A percentile compares a stretch with the other conserved stretches of the same genome.
Conservation (phyloP, 2,888 invertebrate genomes). For the Seira sanloemensis region DNA sequence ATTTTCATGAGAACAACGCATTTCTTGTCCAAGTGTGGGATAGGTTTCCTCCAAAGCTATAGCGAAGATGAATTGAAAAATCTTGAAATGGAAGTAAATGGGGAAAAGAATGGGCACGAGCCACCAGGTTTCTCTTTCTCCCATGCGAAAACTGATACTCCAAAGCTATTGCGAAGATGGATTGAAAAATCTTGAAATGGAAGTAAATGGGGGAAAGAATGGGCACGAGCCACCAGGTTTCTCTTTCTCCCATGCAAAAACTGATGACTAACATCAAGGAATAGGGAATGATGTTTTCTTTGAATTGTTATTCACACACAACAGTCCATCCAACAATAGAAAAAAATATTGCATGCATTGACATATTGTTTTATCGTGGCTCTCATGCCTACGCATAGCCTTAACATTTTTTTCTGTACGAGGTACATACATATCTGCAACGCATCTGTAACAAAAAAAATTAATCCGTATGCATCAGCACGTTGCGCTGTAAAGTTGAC, state of each 20-base stretch:
- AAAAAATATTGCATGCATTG: background rate
- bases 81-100: no score
- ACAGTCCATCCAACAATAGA: background rate
- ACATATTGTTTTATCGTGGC: background rate
- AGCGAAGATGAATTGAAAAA: no score
- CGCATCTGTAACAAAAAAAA: background rate
- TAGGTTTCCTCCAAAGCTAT: no score
- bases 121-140: no score
- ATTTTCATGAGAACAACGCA: no score
- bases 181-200: background rate
- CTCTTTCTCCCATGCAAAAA: background rate
- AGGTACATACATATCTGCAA: background rate
- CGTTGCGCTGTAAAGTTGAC: no score
- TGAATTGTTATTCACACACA: no score
- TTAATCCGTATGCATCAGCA: no score
- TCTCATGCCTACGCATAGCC: background rate
- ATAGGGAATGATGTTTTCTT: no score
- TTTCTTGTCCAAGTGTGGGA: no score
- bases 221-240: background rate
- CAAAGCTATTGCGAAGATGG: background rate
- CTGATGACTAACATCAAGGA: background rate
- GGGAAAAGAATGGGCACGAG: no score
- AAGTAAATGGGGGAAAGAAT: background rate
- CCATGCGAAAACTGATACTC: no score
- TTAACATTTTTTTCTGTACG: background rate